These are phyloP conservation scores for Limnephilus lunatus DNA, from an alignment of 2,888 invertebrate genomes.

Conservation along the genomic window DNA sequence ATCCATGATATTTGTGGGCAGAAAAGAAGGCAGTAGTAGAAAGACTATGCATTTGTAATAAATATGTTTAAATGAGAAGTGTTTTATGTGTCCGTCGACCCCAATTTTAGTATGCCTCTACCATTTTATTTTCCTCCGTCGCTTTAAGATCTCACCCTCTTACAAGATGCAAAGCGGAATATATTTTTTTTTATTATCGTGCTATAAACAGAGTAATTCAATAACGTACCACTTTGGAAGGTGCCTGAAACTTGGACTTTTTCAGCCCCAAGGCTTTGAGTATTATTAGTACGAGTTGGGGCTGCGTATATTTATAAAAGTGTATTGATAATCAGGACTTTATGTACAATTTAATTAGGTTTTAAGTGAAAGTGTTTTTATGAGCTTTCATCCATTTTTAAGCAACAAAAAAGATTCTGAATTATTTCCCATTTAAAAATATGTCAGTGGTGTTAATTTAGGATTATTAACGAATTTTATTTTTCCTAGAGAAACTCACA, in stretches of 20 bases:
- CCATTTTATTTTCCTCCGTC: background rate
- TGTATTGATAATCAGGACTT: background rate
- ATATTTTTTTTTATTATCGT: slow-evolving; percentile 2
- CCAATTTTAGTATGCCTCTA: background rate
- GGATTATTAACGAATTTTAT: background rate
- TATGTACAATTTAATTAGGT: background rate
- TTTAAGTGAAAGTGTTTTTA: background rate
- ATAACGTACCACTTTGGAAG: background rate
- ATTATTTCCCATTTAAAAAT: background rate
- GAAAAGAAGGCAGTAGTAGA: background rate
- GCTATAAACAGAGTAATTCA: background rate
- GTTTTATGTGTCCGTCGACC: background rate
- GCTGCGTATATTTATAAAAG: background rate
- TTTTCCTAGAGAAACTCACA: background rate
- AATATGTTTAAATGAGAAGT: background rate
- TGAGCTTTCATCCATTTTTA: background rate
- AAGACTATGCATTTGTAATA: background rate
- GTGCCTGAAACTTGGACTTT: background rate
- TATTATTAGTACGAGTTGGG: background rate
- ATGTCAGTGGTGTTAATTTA: background rate
- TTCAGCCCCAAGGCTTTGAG: background rate
- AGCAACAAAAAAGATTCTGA: background rate
- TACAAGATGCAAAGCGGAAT: background rate
- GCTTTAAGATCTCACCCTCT: background rate
- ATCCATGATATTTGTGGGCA: too few relatives aligned